phyloP scores from a whole-genome alignment of 2,797 vertebrate species.

The Leptatherina wallacei region DNA sequence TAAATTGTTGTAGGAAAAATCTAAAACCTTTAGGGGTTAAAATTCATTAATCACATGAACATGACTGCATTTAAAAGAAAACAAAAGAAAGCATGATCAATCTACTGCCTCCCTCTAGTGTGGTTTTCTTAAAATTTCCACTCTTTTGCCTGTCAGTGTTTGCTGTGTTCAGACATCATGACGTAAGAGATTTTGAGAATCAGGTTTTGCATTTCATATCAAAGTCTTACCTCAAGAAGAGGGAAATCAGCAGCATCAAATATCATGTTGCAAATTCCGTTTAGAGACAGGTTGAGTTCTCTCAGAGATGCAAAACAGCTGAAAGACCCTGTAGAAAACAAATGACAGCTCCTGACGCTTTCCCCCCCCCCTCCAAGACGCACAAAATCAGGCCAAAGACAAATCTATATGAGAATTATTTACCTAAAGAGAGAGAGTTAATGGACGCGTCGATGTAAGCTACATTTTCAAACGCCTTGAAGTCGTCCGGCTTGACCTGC shows the following conservation, averaged over 20 bases:
- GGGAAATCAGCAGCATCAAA: slow-evolving; percentile 83
- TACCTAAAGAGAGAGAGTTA: slow-evolving; percentile 80
- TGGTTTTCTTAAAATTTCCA: neutral
- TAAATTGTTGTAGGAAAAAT: slow-evolving; percentile 89
- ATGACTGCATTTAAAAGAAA: neutral
- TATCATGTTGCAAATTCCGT: slow-evolving; percentile 78
- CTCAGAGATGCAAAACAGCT: slow-evolving; percentile 82
- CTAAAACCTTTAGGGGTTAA: slow-evolving; percentile 81
- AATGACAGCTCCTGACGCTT: neutral
- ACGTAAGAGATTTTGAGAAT: neutral
- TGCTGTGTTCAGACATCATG: neutral
- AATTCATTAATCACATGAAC: slow-evolving; percentile 4
- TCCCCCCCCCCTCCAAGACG: neutral
- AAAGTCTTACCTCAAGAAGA: slow-evolving; percentile 83
- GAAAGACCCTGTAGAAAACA: slow-evolving; percentile 79
- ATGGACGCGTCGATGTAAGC: slow-evolving; percentile 76
- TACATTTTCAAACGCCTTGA: slow-evolving; percentile 75
- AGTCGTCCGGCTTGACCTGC: slow-evolving; percentile 75
- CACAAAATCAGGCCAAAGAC: neutral
- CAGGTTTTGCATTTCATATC: neutral
- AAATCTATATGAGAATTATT: slow-evolving; percentile 16
- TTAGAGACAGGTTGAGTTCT: slow-evolving; percentile 87
- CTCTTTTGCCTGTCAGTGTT: neutral
- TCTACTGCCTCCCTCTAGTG: neutral
- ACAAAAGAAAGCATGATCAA: neutral